A percentile compares a stretch with the other conserved stretches of the same genome.
Conservation (phyloP, 1,140 invertebrate species). For the Spodoptera litura region DNA sequence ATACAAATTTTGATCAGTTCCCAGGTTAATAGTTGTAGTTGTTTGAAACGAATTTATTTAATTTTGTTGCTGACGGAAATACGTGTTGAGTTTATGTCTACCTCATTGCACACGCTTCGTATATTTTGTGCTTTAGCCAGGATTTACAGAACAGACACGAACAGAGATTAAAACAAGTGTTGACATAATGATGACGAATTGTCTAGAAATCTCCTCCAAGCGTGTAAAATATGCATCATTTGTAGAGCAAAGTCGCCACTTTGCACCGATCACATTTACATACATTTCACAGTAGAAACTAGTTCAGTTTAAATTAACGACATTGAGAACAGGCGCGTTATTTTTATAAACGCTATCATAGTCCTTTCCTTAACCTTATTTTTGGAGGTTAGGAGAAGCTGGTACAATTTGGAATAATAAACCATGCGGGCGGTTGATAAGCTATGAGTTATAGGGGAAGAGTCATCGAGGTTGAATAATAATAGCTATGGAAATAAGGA, state of each 20-base stretch:
- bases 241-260: conserved; percentile 23
- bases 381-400: conserved; percentile 3
- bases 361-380: conserved; percentile 49
- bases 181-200: conserved; percentile 35
- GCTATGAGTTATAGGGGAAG: conserved; percentile 40
- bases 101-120: not conserved
- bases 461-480: conserved; percentile 26
- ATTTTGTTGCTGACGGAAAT: not conserved
- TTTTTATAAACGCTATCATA: conserved; percentile 22
- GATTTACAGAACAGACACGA: conserved; percentile 20
- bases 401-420: conserved; percentile 24
- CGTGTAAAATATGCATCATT: conserved; percentile 35
- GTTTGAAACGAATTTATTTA: not conserved
- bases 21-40: not conserved
- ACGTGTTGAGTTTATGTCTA: conserved; percentile 19
- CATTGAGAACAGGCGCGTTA: conserved; percentile 28
- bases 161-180: conserved; percentile 25
- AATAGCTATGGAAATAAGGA: conserved; percentile 10
- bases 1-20: conserved; percentile 7
- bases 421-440: conserved; percentile 46
- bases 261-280: conserved; percentile 16
- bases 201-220: conserved; percentile 28
- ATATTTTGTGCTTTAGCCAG: conserved; percentile 12
- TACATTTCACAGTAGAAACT: conserved; percentile 31
- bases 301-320: conserved; percentile 23